Percentiles rank a stretch among this genome's conserved stretches.
Evolutionary conservation across 2,888 invertebrate genomes (phyloP).

Genomic region (Sarcophaga subvicina): DNA sequence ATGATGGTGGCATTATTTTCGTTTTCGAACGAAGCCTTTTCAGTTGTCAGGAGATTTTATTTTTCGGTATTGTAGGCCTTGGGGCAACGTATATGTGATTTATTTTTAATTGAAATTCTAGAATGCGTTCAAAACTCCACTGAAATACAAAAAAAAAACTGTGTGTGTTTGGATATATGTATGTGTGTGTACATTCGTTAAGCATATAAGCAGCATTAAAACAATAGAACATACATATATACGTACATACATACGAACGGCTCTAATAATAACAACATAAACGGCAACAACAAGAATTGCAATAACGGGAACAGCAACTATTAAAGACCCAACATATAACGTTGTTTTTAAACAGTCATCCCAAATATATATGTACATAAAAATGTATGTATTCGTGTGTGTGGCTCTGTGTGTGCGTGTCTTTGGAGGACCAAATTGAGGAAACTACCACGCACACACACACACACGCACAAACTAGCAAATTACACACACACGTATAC

Average conservation of each 20-base stretch:
- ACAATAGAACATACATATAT: conserved; percentile 63
- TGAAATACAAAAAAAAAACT: conserved; percentile 37
- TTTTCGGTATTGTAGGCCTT: conserved; percentile 61
- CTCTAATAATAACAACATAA: conserved; percentile 32
- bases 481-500: conserved; percentile 1
- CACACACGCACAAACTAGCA: conserved; percentile 23
- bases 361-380: neutral
- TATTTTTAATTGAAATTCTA: conserved; percentile 82
- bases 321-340: conserved; percentile 56
- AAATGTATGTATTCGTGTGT: conserved; percentile 40
- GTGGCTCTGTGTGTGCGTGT: conserved; percentile 48
- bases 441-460: conserved; percentile 52
- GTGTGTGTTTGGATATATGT: conserved; percentile 3
- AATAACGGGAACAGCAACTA: conserved; percentile 21
- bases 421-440: conserved; percentile 65
- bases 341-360: neutral
- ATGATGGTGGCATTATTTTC: conserved; percentile 68
- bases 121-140: conserved; percentile 79
- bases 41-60: conserved; percentile 68
- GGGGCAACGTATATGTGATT: conserved; percentile 78
- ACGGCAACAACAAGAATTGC: conserved; percentile 27
- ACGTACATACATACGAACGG: conserved; percentile 3
- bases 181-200: conserved; percentile 41
- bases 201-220: conserved; percentile 69
- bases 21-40: conserved; percentile 67